Evolutionary conservation across 2,113 vertebrate genomes (phyloP).

Genomic region (Rhadina sibilatrix): DNA sequence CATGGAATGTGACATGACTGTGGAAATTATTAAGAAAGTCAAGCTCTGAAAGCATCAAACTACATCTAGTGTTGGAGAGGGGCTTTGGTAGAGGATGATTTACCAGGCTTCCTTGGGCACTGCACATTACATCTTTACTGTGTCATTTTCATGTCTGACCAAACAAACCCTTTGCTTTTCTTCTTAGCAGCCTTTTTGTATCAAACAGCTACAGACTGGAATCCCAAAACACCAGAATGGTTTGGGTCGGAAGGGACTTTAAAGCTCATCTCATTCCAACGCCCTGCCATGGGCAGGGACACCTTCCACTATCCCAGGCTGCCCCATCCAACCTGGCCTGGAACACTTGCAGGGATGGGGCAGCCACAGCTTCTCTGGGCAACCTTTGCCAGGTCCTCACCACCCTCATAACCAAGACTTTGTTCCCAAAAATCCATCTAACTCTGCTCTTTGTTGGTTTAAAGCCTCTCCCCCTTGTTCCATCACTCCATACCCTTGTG

Average conservation of each 20-base stretch:
- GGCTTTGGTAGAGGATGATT: conserved; percentile 22
- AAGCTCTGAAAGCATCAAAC: conserved; percentile 56
- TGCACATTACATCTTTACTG: neutral
- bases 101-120: neutral
- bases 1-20: conserved; percentile 61
- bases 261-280: neutral
- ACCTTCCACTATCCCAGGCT: neutral
- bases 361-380: neutral
- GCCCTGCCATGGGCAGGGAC: neutral
- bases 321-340: rapidly evolving
- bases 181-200: neutral
- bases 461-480: neutral
- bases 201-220: neutral
- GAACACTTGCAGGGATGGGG: neutral
- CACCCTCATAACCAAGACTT: neutral
- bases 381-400: rapidly evolving
- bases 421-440: neutral
- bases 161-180: neutral
- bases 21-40: conserved; percentile 68
- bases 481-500: neutral
- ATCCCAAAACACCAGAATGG: neutral
- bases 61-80: neutral
- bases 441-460: neutral
- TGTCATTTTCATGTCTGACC: neutral
- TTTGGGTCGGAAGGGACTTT: neutral